Evolutionary conservation across 2,797 vertebrate genomes (phyloP), one percentile per base, ranked within the genome.

Genomic region (Melanogrammus aeglefinus): DNA sequence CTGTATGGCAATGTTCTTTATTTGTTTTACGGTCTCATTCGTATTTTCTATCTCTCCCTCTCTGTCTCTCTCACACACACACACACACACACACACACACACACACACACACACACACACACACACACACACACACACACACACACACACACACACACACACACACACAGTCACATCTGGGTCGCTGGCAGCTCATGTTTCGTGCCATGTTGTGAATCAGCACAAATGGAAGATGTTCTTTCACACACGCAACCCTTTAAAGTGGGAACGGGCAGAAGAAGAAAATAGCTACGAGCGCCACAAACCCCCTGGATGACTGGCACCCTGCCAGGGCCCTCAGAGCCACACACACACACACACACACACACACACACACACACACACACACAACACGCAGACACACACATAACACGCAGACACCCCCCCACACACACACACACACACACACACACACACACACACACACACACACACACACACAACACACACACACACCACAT

Each of bases 121-220:
- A 9, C 38, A 39, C 47, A 14, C 44, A 14, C 44, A 2, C 44
- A 14, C 44, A 14, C 44, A 16, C 44, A 18, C 44, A 47, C 44
- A 47, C 44, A 47, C 44, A 39, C 38, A 39, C 38, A 39, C 36
- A 38, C 36, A 38, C 36, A 38, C 36, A 38, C 36, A 7, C 36
- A 38, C 36, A 7, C 36, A 38, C 74, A 24, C 80, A 77, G n/a
- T n/a, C n/a, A n/a, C 79, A 77, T 82, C 81, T 84, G 80, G 87
- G 73, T 79, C 72, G 2, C 73, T 72, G 70, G 76, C 80, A 81
- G 77, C 76, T 89, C 80, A 75, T 66, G 69, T 88, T 83, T 90
- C 85, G 84, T 74, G 78, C 63, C 38, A 31, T 82, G 84, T 85
- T 89, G 73, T 84, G 80, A 88, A 79, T 88, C 83, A 76, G 78